These are phyloP conservation scores for Axinella damicornis DNA, from an alignment of 37 sponge, comb jelly and placozoan species.

Conservation along the genomic window DNA sequence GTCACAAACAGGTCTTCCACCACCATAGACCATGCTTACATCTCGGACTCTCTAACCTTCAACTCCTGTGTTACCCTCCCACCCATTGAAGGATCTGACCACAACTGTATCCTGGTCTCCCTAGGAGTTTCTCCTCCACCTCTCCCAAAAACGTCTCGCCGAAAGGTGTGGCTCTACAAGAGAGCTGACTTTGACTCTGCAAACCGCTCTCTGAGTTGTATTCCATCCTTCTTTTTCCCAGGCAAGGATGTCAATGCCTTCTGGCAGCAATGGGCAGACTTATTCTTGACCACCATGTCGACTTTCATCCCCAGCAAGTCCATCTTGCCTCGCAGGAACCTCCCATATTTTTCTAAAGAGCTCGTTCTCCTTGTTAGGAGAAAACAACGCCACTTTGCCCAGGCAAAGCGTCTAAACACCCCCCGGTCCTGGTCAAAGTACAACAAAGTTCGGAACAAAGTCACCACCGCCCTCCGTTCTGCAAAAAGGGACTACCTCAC, in stretches of 20 bases:
- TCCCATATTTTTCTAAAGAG: too few species aligned
- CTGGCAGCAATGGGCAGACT: neutral
- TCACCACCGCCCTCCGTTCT: slow-evolving; percentile 4
- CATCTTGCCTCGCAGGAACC: too few species aligned
- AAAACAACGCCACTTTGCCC: neutral
- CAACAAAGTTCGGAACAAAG: neutral
- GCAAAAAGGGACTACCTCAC: neutral
- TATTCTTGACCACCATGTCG: neutral
- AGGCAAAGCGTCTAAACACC: neutral
- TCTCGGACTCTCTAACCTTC: neutral
- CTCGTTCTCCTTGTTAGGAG: too few species aligned
- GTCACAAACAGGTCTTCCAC: neutral
- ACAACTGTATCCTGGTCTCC: neutral
- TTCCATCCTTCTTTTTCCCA: neutral
- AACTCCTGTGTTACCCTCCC: neutral
- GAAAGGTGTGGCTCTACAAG: slow-evolving; percentile 6
- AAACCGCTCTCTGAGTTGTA: neutral
- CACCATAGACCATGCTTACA: neutral
- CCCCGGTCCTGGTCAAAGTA: neutral
- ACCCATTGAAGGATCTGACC: neutral
- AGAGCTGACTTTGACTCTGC: slow-evolving; percentile 3
- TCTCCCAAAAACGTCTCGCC: neutral
- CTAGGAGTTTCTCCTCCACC: neutral
- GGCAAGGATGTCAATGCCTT: neutral
- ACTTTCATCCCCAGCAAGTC: too few species aligned